These are phyloP conservation scores for Diadophis punctatus DNA, from an alignment of 2,113 vertebrate genomes.

Conservation along the genomic window DNA sequence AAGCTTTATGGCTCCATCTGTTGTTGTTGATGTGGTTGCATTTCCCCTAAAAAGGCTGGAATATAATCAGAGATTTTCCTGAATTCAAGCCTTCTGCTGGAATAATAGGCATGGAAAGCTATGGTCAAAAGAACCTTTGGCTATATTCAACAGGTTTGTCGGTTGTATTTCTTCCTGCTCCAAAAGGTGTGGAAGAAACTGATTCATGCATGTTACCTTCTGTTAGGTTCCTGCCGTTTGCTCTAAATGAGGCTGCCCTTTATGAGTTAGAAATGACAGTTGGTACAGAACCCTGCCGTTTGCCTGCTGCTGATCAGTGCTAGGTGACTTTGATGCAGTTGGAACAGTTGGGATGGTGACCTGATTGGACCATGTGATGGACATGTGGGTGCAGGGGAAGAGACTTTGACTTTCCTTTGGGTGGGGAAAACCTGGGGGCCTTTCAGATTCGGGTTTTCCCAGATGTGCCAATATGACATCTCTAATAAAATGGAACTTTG, in stretches of 20 bases:
- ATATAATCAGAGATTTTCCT: not conserved
- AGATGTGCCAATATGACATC: too few species aligned
- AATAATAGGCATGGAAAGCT: not conserved
- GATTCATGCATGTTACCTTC: not conserved
- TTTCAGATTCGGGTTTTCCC: too few species aligned
- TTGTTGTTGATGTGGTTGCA: not conserved
- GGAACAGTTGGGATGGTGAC: too few species aligned
- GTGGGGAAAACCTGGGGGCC: too few species aligned
- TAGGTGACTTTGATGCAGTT: not conserved
- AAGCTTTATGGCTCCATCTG: not conserved
- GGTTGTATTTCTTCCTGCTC: not conserved
- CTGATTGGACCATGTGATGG: too few species aligned
- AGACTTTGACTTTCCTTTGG: too few species aligned
- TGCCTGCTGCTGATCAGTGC: not conserved
- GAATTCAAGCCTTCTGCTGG: not conserved
- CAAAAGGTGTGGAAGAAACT: not conserved
- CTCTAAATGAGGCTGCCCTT: not conserved
- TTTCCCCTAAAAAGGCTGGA: not conserved
- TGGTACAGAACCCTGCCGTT: not conserved
- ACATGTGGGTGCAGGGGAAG: too few species aligned
- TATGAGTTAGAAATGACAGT: not conserved
- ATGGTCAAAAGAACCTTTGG: not conserved
- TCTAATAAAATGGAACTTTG: too few species aligned
- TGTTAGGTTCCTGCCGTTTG: not conserved
- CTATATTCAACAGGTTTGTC: not conserved